Evolutionary conservation across 2,888 invertebrate genomes (phyloP).

Genomic region (Platycheirus albimanus): DNA sequence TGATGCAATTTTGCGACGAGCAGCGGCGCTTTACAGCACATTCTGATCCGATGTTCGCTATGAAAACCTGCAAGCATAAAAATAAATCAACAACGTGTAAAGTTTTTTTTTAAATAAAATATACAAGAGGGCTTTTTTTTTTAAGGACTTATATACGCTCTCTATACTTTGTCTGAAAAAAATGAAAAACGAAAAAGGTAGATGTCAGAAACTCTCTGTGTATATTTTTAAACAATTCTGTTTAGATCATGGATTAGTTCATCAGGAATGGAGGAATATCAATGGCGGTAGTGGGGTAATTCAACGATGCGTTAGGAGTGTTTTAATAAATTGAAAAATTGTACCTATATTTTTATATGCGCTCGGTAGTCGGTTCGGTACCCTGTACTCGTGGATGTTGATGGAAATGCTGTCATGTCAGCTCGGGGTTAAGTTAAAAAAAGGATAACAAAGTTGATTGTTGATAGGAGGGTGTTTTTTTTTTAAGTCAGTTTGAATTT

Average conservation of each 20-base stretch:
- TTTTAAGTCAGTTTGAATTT: background rate
- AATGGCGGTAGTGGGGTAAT: slow-evolving; percentile 33
- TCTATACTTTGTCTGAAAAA: background rate
- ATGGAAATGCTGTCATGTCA: slow-evolving; percentile 44
- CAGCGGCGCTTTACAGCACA: slow-evolving; percentile 92
- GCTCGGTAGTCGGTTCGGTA: too few species aligned
- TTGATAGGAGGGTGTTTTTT: background rate
- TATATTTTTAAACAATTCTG: slow-evolving; percentile 52
- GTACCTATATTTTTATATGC: too few species aligned
- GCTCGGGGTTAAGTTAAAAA: slow-evolving; percentile 24
- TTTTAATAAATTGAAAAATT: slow-evolving; percentile 70
- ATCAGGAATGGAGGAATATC: slow-evolving; percentile 56
- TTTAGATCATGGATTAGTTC: slow-evolving; percentile 65
- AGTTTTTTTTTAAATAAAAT: background rate
- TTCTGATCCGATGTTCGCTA: slow-evolving; percentile 82
- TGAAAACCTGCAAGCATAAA: slow-evolving; percentile 78
- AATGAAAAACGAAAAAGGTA: too few species aligned
- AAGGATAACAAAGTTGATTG: slow-evolving; percentile 13
- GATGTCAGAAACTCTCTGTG: slow-evolving; percentile 23
- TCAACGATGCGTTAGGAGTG: slow-evolving; percentile 56
- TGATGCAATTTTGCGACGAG: slow-evolving; percentile 90
- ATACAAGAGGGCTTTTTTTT: slow-evolving; percentile 16
- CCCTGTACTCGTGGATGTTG: too few species aligned
- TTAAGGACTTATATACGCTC: background rate
- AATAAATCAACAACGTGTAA: slow-evolving; percentile 48